Evolutionary conservation across 2,888 invertebrate genomes (phyloP).

Genomic region (Drosophila subquinaria): DNA sequence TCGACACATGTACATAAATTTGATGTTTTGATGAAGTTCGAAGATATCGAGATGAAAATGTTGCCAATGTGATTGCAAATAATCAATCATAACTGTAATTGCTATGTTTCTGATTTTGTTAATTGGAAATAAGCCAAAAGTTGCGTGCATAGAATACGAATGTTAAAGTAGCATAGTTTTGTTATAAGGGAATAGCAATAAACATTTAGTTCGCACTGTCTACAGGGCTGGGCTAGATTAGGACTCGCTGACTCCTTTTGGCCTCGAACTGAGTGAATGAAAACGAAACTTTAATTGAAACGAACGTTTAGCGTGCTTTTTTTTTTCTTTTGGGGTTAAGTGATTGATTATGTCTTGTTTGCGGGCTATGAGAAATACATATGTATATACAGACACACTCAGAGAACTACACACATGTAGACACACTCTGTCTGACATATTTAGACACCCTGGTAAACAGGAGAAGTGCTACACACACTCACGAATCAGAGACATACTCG

Average conservation of each 20-base stretch:
- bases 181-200: not conserved
- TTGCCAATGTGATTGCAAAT: not conserved
- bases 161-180: not conserved
- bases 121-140: not conserved
- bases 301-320: constrained; percentile 62
- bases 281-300: constrained; percentile 77
- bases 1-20: too few species aligned
- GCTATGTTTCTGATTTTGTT: not conserved
- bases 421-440: constrained; percentile 8
- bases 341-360: constrained; percentile 79
- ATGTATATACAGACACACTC: constrained; percentile 22
- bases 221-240: not conserved
- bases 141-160: not conserved
- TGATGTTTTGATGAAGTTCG: not conserved
- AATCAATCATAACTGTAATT: not conserved
- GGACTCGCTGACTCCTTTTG: not conserved
- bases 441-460: constrained; percentile 9
- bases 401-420: constrained; percentile 2
- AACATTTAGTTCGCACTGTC: constrained; percentile 13
- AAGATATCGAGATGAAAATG: not conserved
- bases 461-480: constrained; percentile 11
- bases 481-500: not conserved
- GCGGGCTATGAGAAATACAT: constrained; percentile 34
- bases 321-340: constrained; percentile 69
- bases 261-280: constrained; percentile 60